Conservation (phyloP, 2,888 invertebrate species). For the Eristalis intricaria region DNA sequence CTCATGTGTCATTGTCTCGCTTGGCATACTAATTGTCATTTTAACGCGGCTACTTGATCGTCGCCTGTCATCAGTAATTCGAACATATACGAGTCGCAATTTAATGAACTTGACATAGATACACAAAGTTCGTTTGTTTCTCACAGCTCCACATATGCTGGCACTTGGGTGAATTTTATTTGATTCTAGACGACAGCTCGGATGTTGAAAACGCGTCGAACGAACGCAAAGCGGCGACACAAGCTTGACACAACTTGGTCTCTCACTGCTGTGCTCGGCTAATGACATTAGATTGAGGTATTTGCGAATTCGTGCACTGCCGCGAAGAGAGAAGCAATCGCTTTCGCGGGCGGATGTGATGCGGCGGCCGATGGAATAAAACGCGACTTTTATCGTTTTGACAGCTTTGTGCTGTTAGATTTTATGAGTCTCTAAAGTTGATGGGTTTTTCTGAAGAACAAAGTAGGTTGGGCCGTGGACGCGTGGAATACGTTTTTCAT, state of each 20-base stretch:
- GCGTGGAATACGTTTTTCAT: background rate
- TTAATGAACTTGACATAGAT: constrained; percentile 65
- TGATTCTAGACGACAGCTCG: background rate
- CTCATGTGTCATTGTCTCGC: constrained; percentile 55
- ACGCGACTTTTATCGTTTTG: constrained; percentile 37
- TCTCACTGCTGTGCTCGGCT: background rate
- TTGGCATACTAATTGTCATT: constrained; percentile 63
- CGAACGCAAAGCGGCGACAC: background rate
- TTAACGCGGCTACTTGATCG: constrained; percentile 4
- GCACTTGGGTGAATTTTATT: background rate
- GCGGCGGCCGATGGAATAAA: background rate
- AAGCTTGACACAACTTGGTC: background rate
- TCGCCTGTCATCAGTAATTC: constrained; percentile 48
- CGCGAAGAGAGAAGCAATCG: background rate
- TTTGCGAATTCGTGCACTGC: constrained; percentile 16
- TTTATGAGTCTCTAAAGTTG: constrained; percentile 43
- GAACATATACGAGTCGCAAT: constrained; percentile 47
- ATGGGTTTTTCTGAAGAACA: constrained; percentile 24
- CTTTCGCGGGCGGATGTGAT: constrained; percentile 35
- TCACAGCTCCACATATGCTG: background rate
- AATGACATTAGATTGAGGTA: constrained; percentile 49
- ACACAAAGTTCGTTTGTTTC: constrained; percentile 6
- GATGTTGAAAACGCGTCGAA: background rate
- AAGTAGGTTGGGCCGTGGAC: background rate
- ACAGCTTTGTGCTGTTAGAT: constrained; percentile 41